Base-by-base conservation (phyloP, 2,888 invertebrate genomes). In the Drosophila algonquin region DNA sequence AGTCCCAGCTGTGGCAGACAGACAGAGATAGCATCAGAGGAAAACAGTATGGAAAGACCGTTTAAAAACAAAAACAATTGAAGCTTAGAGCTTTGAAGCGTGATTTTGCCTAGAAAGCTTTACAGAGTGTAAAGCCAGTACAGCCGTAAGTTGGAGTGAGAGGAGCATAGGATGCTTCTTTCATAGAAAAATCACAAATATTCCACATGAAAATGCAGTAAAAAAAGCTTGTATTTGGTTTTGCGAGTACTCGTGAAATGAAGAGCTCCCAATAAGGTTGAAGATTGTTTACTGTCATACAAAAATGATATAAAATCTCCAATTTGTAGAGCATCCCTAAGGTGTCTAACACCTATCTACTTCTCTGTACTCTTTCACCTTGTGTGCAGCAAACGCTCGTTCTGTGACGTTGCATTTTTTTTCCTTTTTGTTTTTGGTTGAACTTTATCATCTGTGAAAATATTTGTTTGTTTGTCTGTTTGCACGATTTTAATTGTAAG, bases 401-500 rank as follows among this genome's bases (percentile, higher is more conserved):
- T 30, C 27, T n/a, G 58, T 51, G 56, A 40, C 24, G 30, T 30
- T 67, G 53, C 59, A 53, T 62, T 21, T 44, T 21, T 35, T 63
- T 24, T 12, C 35, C 3, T 10, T 44, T 44, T 50, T 54, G 54
- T 54, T 51, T 40, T 46, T 47, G 76, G 70, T 69, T 79, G 76
- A 75, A 87, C 86, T 87, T 72, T 87, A 87, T 89, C 87, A 89
- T 87, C 85, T 89, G 86, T 84, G 84, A 89, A 89, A 89, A 89
- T 89, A 89, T 89, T 89, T 89, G 88, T 87, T 73, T 87, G 75
- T 81, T 87, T 87, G 77, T 75, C 73, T 81, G 77, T 77, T 83
- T 83, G 70, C 85, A 73, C 69, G 70, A 84, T 87, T 87, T 88
- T 88, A 88, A 89, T 89, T 89, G 88, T 88, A 84, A 72, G 72